Evolutionary conservation across 2,113 vertebrate genomes (phyloP).

Genomic region (Thunnus thynnus): DNA sequence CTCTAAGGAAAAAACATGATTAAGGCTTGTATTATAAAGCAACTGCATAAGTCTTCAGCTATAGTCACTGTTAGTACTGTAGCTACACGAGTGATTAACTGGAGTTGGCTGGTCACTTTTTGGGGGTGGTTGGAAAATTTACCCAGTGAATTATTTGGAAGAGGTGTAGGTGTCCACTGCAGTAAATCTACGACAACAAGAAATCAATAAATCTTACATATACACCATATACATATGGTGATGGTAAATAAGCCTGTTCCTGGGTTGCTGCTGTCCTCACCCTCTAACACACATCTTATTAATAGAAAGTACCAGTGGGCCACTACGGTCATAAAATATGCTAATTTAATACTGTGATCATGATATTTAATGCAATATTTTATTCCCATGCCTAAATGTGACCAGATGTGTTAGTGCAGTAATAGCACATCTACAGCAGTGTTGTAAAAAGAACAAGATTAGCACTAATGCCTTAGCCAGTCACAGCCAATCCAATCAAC

Average conservation of each 20-base stretch:
- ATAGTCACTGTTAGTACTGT: neutral
- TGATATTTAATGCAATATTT: constrained; percentile 27
- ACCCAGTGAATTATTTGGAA: neutral
- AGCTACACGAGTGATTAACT: neutral
- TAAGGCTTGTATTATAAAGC: constrained; percentile 13
- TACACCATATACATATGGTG: neutral
- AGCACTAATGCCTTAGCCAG: constrained; percentile 8
- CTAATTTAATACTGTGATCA: constrained; percentile 19
- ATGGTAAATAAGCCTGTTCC: neutral
- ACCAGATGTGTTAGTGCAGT: neutral
- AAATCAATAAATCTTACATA: neutral
- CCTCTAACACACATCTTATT: neutral
- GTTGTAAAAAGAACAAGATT: neutral
- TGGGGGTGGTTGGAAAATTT: neutral
- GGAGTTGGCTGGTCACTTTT: neutral
- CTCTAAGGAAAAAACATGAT: constrained; percentile 17
- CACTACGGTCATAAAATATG: constrained; percentile 19
- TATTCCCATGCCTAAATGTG: neutral
- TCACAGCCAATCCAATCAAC: constrained; percentile 23
- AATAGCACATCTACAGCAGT: neutral
- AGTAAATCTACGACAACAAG: neutral
- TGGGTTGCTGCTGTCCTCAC: neutral
- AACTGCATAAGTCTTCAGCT: constrained; percentile 10
- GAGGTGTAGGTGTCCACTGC: neutral
- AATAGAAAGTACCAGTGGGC: constrained; percentile 16